These are phyloP conservation scores for Diplodus puntazzo DNA, from an alignment of 2,797 vertebrate species.

Conservation along the genomic window DNA sequence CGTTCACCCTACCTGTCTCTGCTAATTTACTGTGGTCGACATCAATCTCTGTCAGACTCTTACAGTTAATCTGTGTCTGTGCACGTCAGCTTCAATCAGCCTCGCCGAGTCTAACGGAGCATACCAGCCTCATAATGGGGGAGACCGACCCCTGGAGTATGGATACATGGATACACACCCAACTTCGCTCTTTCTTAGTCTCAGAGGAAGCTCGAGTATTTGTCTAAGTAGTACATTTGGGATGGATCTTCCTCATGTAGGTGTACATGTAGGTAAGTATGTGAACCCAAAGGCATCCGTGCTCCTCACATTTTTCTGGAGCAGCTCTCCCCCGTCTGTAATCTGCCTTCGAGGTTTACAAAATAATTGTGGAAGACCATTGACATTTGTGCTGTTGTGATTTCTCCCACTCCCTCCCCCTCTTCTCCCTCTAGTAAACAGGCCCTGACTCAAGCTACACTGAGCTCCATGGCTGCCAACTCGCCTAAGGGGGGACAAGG, in stretches of 20 bases:
- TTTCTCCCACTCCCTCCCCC: not conserved
- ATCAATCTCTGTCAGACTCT: conserved; percentile 63
- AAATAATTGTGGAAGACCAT: conserved; percentile 53
- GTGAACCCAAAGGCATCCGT: conserved; percentile 25
- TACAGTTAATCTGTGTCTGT: conserved; percentile 44
- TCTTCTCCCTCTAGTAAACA: conserved; percentile 64
- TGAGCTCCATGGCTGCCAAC: conserved; percentile 74
- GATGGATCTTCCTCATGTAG: conserved; percentile 12
- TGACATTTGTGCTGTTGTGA: conserved; percentile 52
- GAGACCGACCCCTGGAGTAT: conserved; percentile 23
- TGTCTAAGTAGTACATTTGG: conserved; percentile 21
- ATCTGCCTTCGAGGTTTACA: conserved; percentile 61
- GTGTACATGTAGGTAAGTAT: conserved; percentile 19
- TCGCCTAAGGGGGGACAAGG: conserved; percentile 74
- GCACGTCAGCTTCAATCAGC: conserved; percentile 63
- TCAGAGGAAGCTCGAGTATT: conserved; percentile 22
- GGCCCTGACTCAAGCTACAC: conserved; percentile 68
- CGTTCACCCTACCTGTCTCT: conserved; percentile 42
- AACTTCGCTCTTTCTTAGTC: conserved; percentile 1
- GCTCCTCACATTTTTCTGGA: conserved; percentile 28
- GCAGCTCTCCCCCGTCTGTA: conserved; percentile 26
- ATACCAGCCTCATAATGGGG: conserved; percentile 42
- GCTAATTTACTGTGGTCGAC: conserved; percentile 40
- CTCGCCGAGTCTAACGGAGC: conserved; percentile 38
- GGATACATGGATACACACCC: conserved; percentile 5